These are phyloP conservation scores for Corythornis leucogaster DNA, from an alignment of 2,797 vertebrate genomes.

Conservation along the genomic window DNA sequence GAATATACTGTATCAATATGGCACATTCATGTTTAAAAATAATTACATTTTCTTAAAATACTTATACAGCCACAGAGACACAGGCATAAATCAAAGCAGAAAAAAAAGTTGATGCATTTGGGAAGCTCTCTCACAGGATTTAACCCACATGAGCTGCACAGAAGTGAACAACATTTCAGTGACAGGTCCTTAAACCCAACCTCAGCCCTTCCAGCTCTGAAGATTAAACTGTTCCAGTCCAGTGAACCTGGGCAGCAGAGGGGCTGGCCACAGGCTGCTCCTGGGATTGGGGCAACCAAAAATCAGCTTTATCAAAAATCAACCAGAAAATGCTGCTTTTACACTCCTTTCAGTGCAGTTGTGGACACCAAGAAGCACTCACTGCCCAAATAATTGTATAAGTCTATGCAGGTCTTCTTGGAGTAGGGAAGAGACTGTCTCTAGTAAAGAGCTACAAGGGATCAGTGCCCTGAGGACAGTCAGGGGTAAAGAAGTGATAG, in stretches of 20 bases:
- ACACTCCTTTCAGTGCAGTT: background rate
- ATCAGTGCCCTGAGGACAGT: background rate
- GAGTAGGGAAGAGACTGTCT: background rate
- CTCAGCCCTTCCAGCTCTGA: background rate
- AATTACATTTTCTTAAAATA: background rate
- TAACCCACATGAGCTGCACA: background rate
- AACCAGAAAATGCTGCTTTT: background rate
- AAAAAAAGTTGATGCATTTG: background rate
- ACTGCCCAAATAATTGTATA: background rate
- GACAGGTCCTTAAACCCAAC: background rate
- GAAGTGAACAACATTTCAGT: background rate
- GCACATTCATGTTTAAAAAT: background rate
- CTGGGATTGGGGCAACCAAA: background rate
- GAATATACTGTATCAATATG: background rate
- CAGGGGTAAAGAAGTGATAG: background rate
- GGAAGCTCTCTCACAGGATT: background rate
- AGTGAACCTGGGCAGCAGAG: background rate
- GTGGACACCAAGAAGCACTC: background rate
- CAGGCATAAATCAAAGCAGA: background rate
- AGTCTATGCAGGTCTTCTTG: background rate
- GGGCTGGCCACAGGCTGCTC: background rate
- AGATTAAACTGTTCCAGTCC: background rate
- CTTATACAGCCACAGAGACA: background rate
- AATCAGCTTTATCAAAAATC: background rate
- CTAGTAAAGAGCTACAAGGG: background rate